Evolutionary conservation across 2,113 vertebrate genomes (phyloP).

Genomic region (Guaruba guarouba): DNA sequence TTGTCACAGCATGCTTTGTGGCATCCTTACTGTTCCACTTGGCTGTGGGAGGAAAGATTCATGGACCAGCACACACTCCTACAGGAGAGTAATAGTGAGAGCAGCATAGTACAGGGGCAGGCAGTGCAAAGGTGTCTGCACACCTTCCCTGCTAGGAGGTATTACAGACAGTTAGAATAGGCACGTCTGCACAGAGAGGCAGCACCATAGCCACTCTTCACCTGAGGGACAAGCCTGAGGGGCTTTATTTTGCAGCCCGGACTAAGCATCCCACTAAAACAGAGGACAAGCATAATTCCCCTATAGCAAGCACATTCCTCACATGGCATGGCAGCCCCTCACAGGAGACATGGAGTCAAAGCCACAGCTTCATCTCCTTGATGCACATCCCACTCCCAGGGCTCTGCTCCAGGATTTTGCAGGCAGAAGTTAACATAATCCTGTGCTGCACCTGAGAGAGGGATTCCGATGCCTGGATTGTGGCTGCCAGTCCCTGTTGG

Average conservation of each 20-base stretch:
- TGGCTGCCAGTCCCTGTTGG: background rate
- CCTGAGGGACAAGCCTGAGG: background rate
- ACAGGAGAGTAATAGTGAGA: background rate
- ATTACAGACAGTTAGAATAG: background rate
- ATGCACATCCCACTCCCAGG: background rate
- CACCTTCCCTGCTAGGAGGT: background rate
- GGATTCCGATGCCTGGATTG: background rate
- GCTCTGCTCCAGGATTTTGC: background rate
- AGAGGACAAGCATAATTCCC: background rate
- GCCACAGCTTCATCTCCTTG: background rate
- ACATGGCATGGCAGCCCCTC: rapidly evolving
- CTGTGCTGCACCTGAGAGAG: background rate
- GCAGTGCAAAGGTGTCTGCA: background rate
- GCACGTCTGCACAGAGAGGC: rapidly evolving
- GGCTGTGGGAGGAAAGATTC: background rate
- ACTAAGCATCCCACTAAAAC: background rate
- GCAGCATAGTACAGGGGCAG: background rate
- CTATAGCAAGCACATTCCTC: background rate
- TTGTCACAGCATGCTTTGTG: background rate
- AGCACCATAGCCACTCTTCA: background rate
- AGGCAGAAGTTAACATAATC: background rate
- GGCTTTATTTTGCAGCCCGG: background rate
- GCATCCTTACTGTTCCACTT: background rate
- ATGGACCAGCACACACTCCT: background rate
- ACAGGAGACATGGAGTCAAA: background rate